Percentiles rank a stretch among this genome's conserved stretches.
Evolutionary conservation across 1,140 invertebrate species (phyloP).

Genomic region (Drosophila elegans): DNA sequence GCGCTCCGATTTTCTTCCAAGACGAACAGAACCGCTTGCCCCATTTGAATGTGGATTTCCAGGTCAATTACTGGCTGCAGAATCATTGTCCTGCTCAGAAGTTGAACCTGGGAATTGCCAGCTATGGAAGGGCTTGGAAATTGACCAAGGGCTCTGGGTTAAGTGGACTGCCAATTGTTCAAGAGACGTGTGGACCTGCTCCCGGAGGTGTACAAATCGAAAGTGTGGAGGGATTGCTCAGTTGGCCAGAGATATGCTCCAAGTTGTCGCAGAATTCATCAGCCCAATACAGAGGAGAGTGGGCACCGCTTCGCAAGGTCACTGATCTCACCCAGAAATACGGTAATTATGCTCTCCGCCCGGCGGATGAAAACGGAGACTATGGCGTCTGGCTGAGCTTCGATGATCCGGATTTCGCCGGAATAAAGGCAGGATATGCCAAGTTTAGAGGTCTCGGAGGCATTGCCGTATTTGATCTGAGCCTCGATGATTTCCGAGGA

Average conservation of each 20-base stretch:
- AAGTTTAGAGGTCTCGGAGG: conserved; percentile 91
- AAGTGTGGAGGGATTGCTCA: conserved; percentile 87
- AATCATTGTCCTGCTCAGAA: conserved; percentile 89
- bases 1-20: conserved; percentile 88
- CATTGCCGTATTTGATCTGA: conserved; percentile 91
- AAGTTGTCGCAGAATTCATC: conserved; percentile 86
- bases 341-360: conserved; percentile 90
- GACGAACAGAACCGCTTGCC: conserved; percentile 84
- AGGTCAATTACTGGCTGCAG: conserved; percentile 87
- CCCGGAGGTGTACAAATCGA: conserved; percentile 87
- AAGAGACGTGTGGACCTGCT: conserved; percentile 88
- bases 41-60: conserved; percentile 87
- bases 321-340: conserved; percentile 90
- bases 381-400: conserved; percentile 95
- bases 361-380: conserved; percentile 88
- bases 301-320: conserved; percentile 88
- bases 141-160: conserved; percentile 89
- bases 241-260: conserved; percentile 88
- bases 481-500: conserved; percentile 93
- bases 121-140: conserved; percentile 93
- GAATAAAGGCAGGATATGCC: conserved; percentile 91
- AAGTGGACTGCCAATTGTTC: conserved; percentile 91
- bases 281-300: conserved; percentile 86
- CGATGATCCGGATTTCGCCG: conserved; percentile 94
- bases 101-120: conserved; percentile 92